Conservation (phyloP, 1,140 invertebrate genomes). For the Ceratosolen solmsi region DNA sequence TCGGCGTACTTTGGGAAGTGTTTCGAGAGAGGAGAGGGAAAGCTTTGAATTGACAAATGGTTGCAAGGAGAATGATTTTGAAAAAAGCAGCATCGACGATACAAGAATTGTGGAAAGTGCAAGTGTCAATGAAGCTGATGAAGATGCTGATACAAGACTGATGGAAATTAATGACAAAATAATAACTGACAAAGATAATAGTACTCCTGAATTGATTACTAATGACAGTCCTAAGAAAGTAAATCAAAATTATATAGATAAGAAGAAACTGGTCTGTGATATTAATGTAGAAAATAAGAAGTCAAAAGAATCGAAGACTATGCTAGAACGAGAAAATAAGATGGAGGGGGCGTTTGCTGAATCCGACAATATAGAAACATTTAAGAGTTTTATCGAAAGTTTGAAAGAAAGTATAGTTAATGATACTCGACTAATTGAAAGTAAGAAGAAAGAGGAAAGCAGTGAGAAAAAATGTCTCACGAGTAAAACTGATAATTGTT, state of each 20-base stretch:
- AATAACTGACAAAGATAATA: neutral
- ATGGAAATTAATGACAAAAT: neutral
- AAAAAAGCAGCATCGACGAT: neutral
- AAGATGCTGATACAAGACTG: neutral
- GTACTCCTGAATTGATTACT: neutral
- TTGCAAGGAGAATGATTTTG: neutral
- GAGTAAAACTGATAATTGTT: neutral
- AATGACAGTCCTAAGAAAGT: constrained; percentile 22
- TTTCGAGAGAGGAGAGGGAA: constrained; percentile 16
- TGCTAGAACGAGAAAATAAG: neutral
- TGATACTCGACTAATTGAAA: neutral
- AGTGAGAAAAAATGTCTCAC: neutral
- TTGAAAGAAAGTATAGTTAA: constrained; percentile 37
- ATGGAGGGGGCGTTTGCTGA: neutral
- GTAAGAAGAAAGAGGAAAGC: neutral
- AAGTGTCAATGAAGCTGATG: constrained; percentile 54
- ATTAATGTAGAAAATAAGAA: constrained; percentile 18
- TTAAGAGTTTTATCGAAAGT: constrained; percentile 38
- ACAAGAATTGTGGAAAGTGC: constrained; percentile 48
- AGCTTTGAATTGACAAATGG: constrained; percentile 19
- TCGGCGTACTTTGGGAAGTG: constrained; percentile 55
- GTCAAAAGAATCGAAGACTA: neutral
- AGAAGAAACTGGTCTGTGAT: constrained; percentile 29
- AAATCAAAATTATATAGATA: constrained; percentile 32
- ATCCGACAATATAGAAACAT: constrained; percentile 31